Base-by-base conservation (phyloP, 2,888 invertebrate genomes). In the Leptura quadrifasciata region DNA sequence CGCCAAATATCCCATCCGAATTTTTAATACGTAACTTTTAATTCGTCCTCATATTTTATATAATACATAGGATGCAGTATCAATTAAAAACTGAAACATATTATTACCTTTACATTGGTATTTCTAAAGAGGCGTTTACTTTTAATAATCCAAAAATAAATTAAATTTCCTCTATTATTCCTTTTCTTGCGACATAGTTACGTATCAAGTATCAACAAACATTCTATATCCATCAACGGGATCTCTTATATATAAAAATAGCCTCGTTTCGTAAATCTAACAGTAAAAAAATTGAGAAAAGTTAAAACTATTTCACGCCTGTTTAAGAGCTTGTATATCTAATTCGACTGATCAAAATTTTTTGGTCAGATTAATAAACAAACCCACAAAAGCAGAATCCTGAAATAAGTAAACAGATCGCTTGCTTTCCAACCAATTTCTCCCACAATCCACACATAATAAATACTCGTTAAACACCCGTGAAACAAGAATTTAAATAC, bases 401-500 rank as follows among this genome's bases (percentile, higher is more conserved):
- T 27, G 68, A 65, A 70, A 75, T 69, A 76, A 68, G 58, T 70
- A 75, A 75, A 77, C 72, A 31, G 18, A 77, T 64, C 24, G 70
- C 60, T 75, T 70, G 65, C 64, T 68, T 77, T 72, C 39, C 64
- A 67, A 70, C 58, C 58, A 75, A 63, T 70, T 61, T 73, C 70
- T 77, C 73, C 55, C 77, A 77, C 75, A 75, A 52, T 69, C 69
- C 64, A 20, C 20, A 20, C 35, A 31, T 21, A 18, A 47, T 21
- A 52, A 54, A 65, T 21, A 52, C 71, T 72, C 65, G 63, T 71
- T 52, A 73, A 72, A 70, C 55, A 52, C 73, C 73, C 80, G 79
- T 79, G 77, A 77, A 79, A 79, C 74, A 72, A 73, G 73, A 74
- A 72, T 69, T 73, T 76, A 61, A 74, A 74, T 76, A 76, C 74